phyloP scores from a whole-genome alignment of 2,888 invertebrate species.

The Dioctria linearis region DNA sequence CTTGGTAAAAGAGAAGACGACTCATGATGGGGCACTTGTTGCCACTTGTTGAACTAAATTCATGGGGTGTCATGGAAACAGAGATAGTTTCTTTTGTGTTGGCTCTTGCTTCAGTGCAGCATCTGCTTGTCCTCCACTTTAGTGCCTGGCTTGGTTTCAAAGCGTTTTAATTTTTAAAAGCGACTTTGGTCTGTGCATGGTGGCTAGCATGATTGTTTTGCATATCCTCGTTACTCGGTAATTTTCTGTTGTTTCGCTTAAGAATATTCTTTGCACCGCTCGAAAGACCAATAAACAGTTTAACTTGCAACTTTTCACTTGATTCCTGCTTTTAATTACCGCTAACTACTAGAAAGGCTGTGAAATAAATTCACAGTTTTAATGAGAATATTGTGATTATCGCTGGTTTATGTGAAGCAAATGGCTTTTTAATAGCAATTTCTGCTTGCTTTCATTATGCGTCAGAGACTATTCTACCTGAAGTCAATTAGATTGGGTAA shows the following conservation, averaged over 20 bases:
- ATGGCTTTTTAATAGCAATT: constrained; percentile 47
- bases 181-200: too few relatives aligned
- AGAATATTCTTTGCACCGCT: background rate
- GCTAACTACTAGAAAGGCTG: constrained; percentile 13
- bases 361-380: constrained; percentile 28
- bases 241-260: too few relatives aligned
- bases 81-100: constrained; percentile 23
- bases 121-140: constrained; percentile 42
- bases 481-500: background rate
- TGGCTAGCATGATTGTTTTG: background rate
- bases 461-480: background rate
- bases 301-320: constrained; percentile 9
- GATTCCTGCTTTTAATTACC: constrained; percentile 14
- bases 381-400: constrained; percentile 27
- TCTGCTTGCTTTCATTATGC: constrained; percentile 14
- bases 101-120: background rate
- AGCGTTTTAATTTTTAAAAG: background rate
- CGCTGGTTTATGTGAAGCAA: constrained; percentile 8
- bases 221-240: too few relatives aligned
- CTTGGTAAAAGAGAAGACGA: constrained; percentile 9
- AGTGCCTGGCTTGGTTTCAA: constrained; percentile 4
- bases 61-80: constrained; percentile 45
- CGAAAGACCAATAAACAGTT: background rate
- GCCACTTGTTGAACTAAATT: constrained; percentile 49
- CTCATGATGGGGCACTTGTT: constrained; percentile 23